Evolutionary conservation across 2,797 vertebrate genomes (phyloP).

Genomic region (Heteromormyrus szaboi): DNA sequence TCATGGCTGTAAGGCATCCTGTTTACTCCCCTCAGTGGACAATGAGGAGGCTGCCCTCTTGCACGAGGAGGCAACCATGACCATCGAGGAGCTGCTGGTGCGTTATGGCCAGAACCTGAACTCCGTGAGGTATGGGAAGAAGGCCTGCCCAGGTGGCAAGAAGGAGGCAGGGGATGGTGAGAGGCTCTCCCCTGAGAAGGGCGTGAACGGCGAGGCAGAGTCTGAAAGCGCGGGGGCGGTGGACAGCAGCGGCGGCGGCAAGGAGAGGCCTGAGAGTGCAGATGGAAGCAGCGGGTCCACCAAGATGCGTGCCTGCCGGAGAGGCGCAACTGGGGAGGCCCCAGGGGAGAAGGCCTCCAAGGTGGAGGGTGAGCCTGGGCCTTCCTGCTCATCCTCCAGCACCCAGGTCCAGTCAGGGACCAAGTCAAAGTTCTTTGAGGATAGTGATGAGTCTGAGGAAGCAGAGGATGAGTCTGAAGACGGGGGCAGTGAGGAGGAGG

Average conservation of each 20-base stretch:
- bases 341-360: constrained; percentile 57
- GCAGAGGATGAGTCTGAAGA: constrained; percentile 76
- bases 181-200: constrained; percentile 48
- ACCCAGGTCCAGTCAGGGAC: constrained; percentile 70
- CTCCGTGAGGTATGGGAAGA: constrained; percentile 73
- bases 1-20: background rate
- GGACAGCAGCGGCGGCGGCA: constrained; percentile 57
- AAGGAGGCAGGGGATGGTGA: constrained; percentile 56
- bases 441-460: constrained; percentile 93
- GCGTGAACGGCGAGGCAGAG: constrained; percentile 69
- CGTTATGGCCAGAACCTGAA: constrained; percentile 87
- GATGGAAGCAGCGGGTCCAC: constrained; percentile 40
- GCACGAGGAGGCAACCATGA: constrained; percentile 97
- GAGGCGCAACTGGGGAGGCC: constrained; percentile 60
- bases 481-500: constrained; percentile 64
- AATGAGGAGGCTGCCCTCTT: constrained; percentile 91
- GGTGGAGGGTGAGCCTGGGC: constrained; percentile 79
- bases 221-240: constrained; percentile 53
- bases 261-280: constrained; percentile 62
- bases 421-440: constrained; percentile 97
- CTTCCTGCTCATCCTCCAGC: constrained; percentile 87
- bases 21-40: constrained; percentile 69
- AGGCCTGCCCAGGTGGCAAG: constrained; percentile 52
- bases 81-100: constrained; percentile 91
- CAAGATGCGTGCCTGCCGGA: constrained; percentile 60